Percentiles rank a stretch among this genome's conserved stretches.
Conservation (phyloP, 2,113 vertebrate genomes). For the Pelmatolapia mariae region DNA sequence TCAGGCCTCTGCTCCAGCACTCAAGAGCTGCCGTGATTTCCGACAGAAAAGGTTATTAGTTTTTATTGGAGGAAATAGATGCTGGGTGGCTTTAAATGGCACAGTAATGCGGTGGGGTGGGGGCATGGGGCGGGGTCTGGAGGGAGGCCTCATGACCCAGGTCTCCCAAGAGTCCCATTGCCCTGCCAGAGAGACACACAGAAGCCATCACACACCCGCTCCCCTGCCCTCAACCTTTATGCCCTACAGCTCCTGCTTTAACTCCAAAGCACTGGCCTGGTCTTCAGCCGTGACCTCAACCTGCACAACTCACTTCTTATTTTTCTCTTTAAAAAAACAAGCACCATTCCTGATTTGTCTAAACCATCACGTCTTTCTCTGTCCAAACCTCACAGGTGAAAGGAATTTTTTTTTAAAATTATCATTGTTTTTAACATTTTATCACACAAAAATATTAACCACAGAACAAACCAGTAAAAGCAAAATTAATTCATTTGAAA, state of each 20-base stretch:
- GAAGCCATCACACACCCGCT: constrained; percentile 35
- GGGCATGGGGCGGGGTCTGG: constrained; percentile 7
- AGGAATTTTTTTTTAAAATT: accelerated
- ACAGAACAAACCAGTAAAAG: not conserved
- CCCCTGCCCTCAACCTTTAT: constrained; percentile 5
- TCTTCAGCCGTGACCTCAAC: constrained; percentile 61
- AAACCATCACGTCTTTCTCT: not conserved
- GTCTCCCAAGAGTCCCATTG: constrained; percentile 72
- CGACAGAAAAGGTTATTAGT: constrained; percentile 79
- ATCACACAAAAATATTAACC: not conserved
- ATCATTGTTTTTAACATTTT: not conserved
- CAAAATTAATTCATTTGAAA: not conserved
- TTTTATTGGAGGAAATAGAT: constrained; percentile 83
- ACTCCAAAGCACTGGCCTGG: constrained; percentile 28
- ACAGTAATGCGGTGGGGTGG: constrained; percentile 57
- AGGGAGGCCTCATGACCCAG: constrained; percentile 59
- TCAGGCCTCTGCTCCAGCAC: constrained; percentile 61
- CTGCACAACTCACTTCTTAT: not conserved
- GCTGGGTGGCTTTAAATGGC: constrained; percentile 78
- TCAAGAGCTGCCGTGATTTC: constrained; percentile 72
- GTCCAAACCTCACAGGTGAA: not conserved
- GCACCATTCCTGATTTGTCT: not conserved
- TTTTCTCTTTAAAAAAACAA: not conserved
- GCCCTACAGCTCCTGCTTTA: constrained; percentile 31
- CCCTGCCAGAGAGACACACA: constrained; percentile 47